Base-by-base conservation (phyloP, 2,113 vertebrate species). In the Anhinga rufa region DNA sequence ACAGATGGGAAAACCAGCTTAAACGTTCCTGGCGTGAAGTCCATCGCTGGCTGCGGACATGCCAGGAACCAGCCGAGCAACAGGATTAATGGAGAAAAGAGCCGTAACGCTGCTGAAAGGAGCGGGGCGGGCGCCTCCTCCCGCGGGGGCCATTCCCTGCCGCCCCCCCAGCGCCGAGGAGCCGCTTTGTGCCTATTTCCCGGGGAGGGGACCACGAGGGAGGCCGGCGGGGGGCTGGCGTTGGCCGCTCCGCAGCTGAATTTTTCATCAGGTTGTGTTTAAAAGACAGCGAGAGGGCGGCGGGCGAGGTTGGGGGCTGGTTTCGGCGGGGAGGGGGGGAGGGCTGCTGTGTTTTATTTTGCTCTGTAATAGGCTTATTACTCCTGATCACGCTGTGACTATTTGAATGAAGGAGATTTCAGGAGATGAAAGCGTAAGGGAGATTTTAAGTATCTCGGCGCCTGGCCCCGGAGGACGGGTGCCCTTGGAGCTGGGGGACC, bases 341-440 rank as follows among this genome's bases (percentile, higher is more conserved):
- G 20, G 42, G 42, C 52, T 14, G 92, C 76, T 64, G 49, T 51
- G 82, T 69, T 94, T 94, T 88, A 68, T 94, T 96, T 91, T 82
- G 65, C 90, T 78, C 87, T 20, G 87, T 74, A 91, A 93, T 69
- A 94, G 95, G 90, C 76, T 96, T 93, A 91, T 93, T 93, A 86
- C 95, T 79, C 17, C 76, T 17, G 81, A 82, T 96, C 95, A 91
- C 42, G 91, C 95, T 95, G 95, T 71, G 91, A 82, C 91, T 12
- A 66, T 89, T 91, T 86, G 88, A 96, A 91, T 93, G 95, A 57
- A 42, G 84, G 91, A 93, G 95, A 91, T 86, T 88, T 78, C 46
- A 6, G 83, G 70, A 94, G 93, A 91, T 93, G 87, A 91, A 95
- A 95, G 93, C 32, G 3, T 20, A 22, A 24, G 77, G 57, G 79